Evolutionary conservation across 2,888 invertebrate species (phyloP), one percentile per base, ranked within the genome.

Genomic region (Lasioglossum lativentre): DNA sequence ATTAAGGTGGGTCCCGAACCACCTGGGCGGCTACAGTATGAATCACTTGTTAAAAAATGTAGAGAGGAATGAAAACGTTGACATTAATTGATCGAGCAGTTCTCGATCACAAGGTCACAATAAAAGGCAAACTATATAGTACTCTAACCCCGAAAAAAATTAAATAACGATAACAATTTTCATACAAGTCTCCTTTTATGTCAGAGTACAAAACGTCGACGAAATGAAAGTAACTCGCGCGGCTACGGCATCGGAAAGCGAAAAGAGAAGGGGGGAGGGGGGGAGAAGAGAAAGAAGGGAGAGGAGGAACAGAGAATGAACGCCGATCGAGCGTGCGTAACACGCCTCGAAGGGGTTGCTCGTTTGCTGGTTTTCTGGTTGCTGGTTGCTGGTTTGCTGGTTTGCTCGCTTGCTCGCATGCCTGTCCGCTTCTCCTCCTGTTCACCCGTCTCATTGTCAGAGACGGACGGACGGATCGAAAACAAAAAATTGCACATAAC

Each of bases 281-380:
- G 10, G 8, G 71, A 73, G 56, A 38, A 68, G 78, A 71, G 83
- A 42, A 59, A 40, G 40, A 47, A 79, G 59, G 10, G 10, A 12
- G n/a, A 12, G 12, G 70, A 71, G 75, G 71, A 63, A 14, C 27
- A 59, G 75, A 52, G 80, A 79, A 82, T 68, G 77, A 80, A 71
- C 80, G 85, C 80, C 88, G 89, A 91, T 92, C 85, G 92, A 88
- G 91, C 89, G 89, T 90, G 77, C 78, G 88, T 91, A 90, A 91
- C 86, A 81, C 88, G 89, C 80, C 83, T 85, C 83, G 87, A 90
- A 91, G 90, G 90, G 89, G 86, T 91, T 87, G 89, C 70, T 78
- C 77, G 75, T 78, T 47, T 47, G 19, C 47, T 47, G 52, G 47
- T 52, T n/a, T n/a, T n/a, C n/a, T n/a, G 89, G 86, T 91, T 87